phyloP scores from a whole-genome alignment of 2,113 vertebrate species.

The Lepus timidus region DNA sequence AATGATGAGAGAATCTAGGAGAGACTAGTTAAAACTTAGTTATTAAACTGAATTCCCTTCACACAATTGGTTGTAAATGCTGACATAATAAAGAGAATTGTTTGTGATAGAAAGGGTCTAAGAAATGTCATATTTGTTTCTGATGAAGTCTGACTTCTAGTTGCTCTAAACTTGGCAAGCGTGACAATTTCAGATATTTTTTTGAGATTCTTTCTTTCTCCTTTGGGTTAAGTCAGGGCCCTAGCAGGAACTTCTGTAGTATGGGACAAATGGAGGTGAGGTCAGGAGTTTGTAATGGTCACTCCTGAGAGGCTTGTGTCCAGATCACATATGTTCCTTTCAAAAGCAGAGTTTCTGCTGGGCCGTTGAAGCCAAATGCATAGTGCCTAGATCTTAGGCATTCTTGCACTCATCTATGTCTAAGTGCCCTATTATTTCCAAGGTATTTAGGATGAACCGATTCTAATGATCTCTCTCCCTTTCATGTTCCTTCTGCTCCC shows the following conservation, averaged over 20 bases:
- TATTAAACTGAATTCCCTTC: background rate
- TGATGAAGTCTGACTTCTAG: conserved; percentile 7
- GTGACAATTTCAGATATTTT: background rate
- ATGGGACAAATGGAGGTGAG: background rate
- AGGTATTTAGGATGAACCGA: background rate
- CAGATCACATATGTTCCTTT: background rate
- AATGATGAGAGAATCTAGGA: background rate
- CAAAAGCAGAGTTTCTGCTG: background rate
- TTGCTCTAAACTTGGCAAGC: background rate
- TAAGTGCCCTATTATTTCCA: background rate
- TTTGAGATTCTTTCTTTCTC: background rate
- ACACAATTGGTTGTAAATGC: background rate
- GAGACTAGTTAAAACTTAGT: background rate
- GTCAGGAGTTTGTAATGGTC: background rate
- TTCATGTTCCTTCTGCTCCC: background rate
- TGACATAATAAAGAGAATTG: background rate
- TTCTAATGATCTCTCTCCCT: background rate
- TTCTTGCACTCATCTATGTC: rapidly evolving
- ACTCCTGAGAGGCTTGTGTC: background rate
- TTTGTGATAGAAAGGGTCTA: background rate
- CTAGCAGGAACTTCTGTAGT: background rate
- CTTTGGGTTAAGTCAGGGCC: background rate
- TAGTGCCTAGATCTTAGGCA: background rate
- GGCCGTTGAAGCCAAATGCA: background rate
- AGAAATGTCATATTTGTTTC: conserved; percentile 18